Evolutionary conservation across 2,797 vertebrate species (phyloP).

Genomic region (Discoglossus pictus): DNA sequence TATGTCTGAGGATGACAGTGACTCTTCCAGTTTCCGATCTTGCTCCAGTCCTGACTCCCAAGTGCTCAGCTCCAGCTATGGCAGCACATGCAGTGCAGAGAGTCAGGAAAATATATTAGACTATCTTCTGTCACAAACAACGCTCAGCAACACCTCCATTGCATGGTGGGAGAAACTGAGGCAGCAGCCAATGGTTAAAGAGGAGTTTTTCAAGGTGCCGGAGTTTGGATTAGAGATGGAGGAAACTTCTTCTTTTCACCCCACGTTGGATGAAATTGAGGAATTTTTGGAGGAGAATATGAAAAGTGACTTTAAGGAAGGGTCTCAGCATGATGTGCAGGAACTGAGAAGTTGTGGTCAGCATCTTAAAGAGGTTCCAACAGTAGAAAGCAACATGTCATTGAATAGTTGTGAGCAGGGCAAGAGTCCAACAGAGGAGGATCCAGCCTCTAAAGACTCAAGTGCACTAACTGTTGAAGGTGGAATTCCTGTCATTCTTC

Average conservation of each 20-base stretch:
- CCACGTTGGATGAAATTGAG: slow-evolving; percentile 96
- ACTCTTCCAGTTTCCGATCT: slow-evolving; percentile 88
- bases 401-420: slow-evolving; percentile 68
- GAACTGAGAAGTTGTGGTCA: slow-evolving; percentile 66
- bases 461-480: slow-evolving; percentile 62
- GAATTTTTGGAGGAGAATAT: slow-evolving; percentile 98
- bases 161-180: slow-evolving; percentile 81
- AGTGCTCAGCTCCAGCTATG: slow-evolving; percentile 85
- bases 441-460: slow-evolving; percentile 61
- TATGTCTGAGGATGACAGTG: slow-evolving; percentile 89
- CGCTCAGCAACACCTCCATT: slow-evolving; percentile 70
- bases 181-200: slow-evolving; percentile 72
- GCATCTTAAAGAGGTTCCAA: slow-evolving; percentile 77
- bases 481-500: slow-evolving; percentile 83
- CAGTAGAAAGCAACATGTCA: slow-evolving; percentile 62
- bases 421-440: slow-evolving; percentile 57
- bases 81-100: slow-evolving; percentile 77
- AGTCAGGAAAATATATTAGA: slow-evolving; percentile 90
- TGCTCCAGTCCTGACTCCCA: slow-evolving; percentile 90
- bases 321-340: slow-evolving; percentile 67
- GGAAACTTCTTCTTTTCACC: slow-evolving; percentile 87
- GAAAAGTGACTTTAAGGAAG: slow-evolving; percentile 81
- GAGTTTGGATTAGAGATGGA: slow-evolving; percentile 78
- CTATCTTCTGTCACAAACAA: slow-evolving; percentile 86
- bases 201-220: slow-evolving; percentile 82